These are phyloP conservation scores for Orthonevra nobilis DNA, from an alignment of 2,888 invertebrate genomes.

Conservation along the genomic window DNA sequence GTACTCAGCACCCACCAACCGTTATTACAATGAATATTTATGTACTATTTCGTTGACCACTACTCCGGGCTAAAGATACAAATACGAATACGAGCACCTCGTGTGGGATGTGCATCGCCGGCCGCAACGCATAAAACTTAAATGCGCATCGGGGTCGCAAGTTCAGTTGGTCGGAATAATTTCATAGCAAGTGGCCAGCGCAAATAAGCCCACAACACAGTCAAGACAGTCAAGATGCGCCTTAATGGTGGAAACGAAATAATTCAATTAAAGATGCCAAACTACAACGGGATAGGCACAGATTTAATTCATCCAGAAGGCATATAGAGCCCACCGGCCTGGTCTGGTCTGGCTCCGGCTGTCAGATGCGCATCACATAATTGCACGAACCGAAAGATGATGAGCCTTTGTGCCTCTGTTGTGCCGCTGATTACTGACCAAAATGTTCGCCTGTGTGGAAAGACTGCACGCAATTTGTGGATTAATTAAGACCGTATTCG, in stretches of 20 bases:
- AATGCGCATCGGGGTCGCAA: conserved; percentile 69
- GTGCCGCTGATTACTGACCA: conserved; percentile 42
- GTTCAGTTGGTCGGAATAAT: conserved; percentile 69
- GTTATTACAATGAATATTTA: conserved; percentile 62
- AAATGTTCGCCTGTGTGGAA: conserved; percentile 48
- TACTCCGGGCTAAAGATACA: too few relatives aligned
- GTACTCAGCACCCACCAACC: conserved; percentile 57
- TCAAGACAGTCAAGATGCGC: too few relatives aligned
- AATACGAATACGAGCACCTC: not conserved
- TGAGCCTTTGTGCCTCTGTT: too few relatives aligned
- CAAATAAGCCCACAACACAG: not conserved
- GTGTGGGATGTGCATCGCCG: conserved; percentile 45
- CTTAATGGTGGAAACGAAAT: conserved; percentile 2
- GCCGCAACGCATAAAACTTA: conserved; percentile 65
- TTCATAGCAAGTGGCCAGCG: conserved; percentile 63
- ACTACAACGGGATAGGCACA: conserved; percentile 41
- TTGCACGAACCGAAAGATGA: not conserved
- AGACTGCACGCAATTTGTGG: conserved; percentile 65
- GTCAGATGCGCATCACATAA: conserved; percentile 8
- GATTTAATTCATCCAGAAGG: not conserved
- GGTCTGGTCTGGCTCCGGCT: not conserved
- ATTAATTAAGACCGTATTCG: conserved; percentile 60
- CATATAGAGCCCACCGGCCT: not conserved
- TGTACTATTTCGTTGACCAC: conserved; percentile 63
- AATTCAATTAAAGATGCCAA: conserved; percentile 49